phyloP scores from a whole-genome alignment of 2,113 vertebrate genomes.

The Megaptera novaeangliae region DNA sequence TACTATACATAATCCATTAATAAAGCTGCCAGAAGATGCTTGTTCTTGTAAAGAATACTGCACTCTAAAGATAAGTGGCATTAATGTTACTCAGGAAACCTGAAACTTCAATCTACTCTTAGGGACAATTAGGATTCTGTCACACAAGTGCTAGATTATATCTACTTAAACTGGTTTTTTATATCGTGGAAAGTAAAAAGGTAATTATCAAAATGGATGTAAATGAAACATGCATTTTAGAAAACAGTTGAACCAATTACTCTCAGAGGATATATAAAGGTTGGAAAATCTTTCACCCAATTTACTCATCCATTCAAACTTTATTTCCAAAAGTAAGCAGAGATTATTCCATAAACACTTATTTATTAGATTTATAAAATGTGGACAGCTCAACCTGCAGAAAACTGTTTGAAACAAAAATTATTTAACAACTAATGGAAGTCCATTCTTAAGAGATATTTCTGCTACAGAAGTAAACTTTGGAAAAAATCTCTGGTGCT shows the following conservation, averaged over 20 bases:
- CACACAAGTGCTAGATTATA: not conserved
- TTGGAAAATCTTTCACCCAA: constrained; percentile 51
- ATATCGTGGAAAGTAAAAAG: constrained; percentile 34
- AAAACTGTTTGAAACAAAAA: constrained; percentile 2
- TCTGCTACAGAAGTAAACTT: not conserved
- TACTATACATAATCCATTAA: constrained; percentile 1
- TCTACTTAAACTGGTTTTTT: constrained; percentile 55
- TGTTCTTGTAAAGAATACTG: constrained; percentile 7
- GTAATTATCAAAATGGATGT: constrained; percentile 59
- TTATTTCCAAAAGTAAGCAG: constrained; percentile 53
- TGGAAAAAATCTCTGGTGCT: not conserved
- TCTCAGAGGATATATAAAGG: constrained; percentile 28
- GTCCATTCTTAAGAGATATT: not conserved
- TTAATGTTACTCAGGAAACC: constrained; percentile 51
- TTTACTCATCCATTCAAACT: constrained; percentile 53
- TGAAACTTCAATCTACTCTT: constrained; percentile 37
- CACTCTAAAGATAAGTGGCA: constrained; percentile 27
- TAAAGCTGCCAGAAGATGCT: constrained; percentile 31
- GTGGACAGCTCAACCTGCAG: not conserved
- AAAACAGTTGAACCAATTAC: constrained; percentile 41
- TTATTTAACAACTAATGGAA: not conserved
- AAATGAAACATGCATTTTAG: constrained; percentile 63
- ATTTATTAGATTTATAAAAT: constrained; percentile 49
- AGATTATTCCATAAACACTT: constrained; percentile 52
- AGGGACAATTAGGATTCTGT: constrained; percentile 57